A percentile compares a stretch with the other conserved stretches of the same genome.
Conservation (phyloP, 2,797 vertebrate species). For the Bothrops alternatus region DNA sequence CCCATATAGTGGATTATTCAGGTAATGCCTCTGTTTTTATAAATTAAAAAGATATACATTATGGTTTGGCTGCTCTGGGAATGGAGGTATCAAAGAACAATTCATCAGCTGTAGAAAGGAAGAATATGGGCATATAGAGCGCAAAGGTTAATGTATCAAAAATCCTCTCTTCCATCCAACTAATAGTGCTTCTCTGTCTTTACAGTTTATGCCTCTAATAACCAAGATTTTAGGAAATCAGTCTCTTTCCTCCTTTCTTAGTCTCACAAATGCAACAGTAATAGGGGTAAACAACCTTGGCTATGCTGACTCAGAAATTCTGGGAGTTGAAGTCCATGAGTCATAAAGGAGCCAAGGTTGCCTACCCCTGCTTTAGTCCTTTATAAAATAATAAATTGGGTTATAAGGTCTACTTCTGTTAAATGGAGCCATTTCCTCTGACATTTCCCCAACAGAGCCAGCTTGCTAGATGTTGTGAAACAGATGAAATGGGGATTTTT, state of each 20-base stretch:
- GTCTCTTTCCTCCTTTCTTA: not conserved
- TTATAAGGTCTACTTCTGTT: not conserved
- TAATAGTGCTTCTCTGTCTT: not conserved
- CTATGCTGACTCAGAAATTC: too few species aligned
- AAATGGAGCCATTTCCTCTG: not conserved
- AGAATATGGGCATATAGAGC: not conserved
- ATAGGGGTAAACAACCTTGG: not conserved
- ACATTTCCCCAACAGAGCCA: not conserved
- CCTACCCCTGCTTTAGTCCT: not conserved
- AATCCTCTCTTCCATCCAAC: not conserved
- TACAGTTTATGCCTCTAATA: not conserved
- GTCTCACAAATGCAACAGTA: not conserved
- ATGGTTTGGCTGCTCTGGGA: not conserved
- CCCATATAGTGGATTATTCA: slow-evolving; percentile 97
- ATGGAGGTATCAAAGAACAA: not conserved
- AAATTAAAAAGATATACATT: not conserved
- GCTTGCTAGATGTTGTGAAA: not conserved
- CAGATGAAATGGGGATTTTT: not conserved
- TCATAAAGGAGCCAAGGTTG: too few species aligned
- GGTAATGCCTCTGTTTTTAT: slow-evolving; percentile 69
- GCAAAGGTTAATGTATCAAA: not conserved
- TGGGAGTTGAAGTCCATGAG: too few species aligned
- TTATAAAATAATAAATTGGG: not conserved
- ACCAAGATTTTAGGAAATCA: not conserved
- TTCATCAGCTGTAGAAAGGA: not conserved